phyloP scores from a whole-genome alignment of 1,140 invertebrate genomes.

The Aphelenchoides avenae region DNA sequence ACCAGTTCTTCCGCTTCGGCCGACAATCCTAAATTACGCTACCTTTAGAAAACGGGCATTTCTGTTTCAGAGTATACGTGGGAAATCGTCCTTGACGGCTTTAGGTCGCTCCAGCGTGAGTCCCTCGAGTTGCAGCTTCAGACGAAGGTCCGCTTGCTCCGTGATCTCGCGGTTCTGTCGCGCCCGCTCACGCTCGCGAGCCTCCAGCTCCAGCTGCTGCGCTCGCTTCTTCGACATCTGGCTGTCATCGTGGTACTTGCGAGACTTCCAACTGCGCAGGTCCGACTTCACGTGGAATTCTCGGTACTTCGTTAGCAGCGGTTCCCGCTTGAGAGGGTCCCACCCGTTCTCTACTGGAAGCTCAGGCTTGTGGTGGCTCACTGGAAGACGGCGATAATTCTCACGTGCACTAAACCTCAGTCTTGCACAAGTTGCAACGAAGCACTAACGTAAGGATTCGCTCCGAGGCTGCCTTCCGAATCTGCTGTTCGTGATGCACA shows the following conservation, averaged over 20 bases:
- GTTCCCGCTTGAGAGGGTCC: no score
- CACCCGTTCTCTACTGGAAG: no score
- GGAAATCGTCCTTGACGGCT: slow-evolving; percentile 17
- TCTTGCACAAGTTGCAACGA: no score
- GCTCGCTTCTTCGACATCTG: background rate
- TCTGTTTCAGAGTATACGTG: slow-evolving; percentile 14
- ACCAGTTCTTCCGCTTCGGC: slow-evolving; percentile 23
- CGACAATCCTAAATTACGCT: slow-evolving; percentile 34
- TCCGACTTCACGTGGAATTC: no score
- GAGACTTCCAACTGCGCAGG: slow-evolving; percentile 2
- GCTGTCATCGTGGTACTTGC: slow-evolving; percentile 5
- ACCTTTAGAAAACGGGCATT: background rate
- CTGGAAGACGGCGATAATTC: no score
- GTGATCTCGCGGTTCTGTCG: slow-evolving; percentile 5
- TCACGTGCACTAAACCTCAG: no score
- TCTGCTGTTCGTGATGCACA: no score
- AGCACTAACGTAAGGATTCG: no score
- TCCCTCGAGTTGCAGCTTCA: slow-evolving; percentile 11
- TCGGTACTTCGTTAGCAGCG: no score
- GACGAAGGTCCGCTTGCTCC: background rate
- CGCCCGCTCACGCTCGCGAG: background rate
- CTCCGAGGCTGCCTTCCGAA: no score
- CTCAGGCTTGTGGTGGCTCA: no score
- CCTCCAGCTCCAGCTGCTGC: slow-evolving; percentile 5
- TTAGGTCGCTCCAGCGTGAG: slow-evolving; percentile 4